Percentiles rank a stretch among this genome's conserved stretches.
Evolutionary conservation across 2,113 vertebrate species (phyloP).

Genomic region (Rana temporaria): DNA sequence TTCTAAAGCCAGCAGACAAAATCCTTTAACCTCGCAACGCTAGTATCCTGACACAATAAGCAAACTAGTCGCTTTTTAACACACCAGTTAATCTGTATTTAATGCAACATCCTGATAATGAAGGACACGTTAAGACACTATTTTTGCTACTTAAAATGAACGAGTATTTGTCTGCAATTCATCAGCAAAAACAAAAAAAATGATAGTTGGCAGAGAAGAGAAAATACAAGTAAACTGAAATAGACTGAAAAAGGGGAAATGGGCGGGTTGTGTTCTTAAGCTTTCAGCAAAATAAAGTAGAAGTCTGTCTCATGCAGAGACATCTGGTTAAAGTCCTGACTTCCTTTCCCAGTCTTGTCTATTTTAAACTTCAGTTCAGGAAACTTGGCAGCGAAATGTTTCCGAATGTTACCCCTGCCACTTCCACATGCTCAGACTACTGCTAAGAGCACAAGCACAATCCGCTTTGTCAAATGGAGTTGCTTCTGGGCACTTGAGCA

Average conservation of each 20-base stretch:
- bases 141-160: background rate
- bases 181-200: conserved; percentile 16
- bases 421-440: conserved; percentile 70
- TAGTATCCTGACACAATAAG: background rate
- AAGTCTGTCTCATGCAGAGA: conserved; percentile 66
- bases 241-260: conserved; percentile 71
- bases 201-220: background rate
- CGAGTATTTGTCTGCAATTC: background rate
- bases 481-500: conserved; percentile 27
- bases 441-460: conserved; percentile 59
- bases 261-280: conserved; percentile 67
- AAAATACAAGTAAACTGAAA: conserved; percentile 57
- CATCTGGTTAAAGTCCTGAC: conserved; percentile 66
- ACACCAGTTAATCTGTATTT: background rate
- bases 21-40: no score
- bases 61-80: no score
- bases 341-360: conserved; percentile 76
- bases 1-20: no score
- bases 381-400: conserved; percentile 76
- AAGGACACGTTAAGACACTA: background rate
- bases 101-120: background rate
- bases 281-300: conserved; percentile 66
- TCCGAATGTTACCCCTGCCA: conserved; percentile 72
- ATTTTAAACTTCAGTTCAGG: conserved; percentile 76
- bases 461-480: conserved; percentile 41